Percentiles rank a stretch among this genome's conserved stretches.
Conservation (phyloP, 2,113 vertebrate species). For the Eurystomus gularis region DNA sequence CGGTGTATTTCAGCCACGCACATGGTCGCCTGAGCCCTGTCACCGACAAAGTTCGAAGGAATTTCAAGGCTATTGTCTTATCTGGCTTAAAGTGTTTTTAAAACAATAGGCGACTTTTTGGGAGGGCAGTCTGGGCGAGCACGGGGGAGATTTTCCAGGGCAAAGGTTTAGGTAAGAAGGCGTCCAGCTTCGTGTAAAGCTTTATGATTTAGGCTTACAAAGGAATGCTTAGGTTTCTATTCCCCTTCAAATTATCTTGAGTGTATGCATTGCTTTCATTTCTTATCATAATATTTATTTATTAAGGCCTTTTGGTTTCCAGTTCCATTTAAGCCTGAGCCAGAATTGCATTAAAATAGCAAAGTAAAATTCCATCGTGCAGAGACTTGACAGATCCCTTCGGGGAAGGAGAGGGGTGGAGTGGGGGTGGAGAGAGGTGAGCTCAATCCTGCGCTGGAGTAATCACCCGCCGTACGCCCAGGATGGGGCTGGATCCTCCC, state of each 20-base stretch:
- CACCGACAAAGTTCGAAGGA: constrained; percentile 50
- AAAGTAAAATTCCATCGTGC: constrained; percentile 81
- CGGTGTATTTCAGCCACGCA: neutral
- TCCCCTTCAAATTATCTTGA: constrained; percentile 69
- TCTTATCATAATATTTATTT: constrained; percentile 88
- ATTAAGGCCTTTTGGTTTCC: constrained; percentile 81
- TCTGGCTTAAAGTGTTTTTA: constrained; percentile 56
- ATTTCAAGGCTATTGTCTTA: constrained; percentile 67
- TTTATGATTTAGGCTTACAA: constrained; percentile 60
- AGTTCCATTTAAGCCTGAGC: constrained; percentile 82
- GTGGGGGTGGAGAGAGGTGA: constrained; percentile 67
- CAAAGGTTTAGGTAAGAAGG: constrained; percentile 49
- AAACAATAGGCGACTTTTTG: constrained; percentile 53
- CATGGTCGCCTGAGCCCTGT: neutral
- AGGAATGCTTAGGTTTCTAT: constrained; percentile 72
- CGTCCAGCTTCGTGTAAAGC: constrained; percentile 35
- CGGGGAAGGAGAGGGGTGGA: constrained; percentile 68
- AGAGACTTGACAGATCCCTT: constrained; percentile 79
- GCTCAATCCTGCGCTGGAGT: neutral
- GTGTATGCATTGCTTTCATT: constrained; percentile 79
- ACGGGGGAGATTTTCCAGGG: constrained; percentile 35
- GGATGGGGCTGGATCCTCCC: neutral
- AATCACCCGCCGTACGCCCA: accelerated
- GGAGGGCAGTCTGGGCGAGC: constrained; percentile 44
- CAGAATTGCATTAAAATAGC: constrained; percentile 83